phyloP scores from a whole-genome alignment of 2,888 invertebrate species.

The Yponomeuta plumbellus region DNA sequence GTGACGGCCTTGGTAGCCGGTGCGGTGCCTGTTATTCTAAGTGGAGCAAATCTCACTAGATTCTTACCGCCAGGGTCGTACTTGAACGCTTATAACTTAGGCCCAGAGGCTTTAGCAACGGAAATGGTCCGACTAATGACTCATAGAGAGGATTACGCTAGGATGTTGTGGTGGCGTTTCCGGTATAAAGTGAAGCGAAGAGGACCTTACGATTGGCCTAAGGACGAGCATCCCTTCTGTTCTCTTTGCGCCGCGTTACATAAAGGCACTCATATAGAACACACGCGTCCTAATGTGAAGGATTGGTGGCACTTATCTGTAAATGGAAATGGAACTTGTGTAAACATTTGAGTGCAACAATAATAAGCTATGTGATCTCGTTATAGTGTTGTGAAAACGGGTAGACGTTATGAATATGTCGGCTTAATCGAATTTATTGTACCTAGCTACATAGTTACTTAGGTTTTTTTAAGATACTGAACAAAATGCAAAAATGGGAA shows the following conservation, averaged over 20 bases:
- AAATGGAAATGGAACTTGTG: not conserved
- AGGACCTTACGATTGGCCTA: slow-evolving; percentile 26
- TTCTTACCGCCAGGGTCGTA: slow-evolving; percentile 73
- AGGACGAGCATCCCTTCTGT: slow-evolving; percentile 71
- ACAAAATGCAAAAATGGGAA: too few species aligned
- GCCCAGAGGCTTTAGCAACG: slow-evolving; percentile 72
- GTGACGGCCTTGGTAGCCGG: slow-evolving; percentile 60
- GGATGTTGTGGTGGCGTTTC: slow-evolving; percentile 81
- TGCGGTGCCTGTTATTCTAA: slow-evolving; percentile 72
- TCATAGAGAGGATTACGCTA: slow-evolving; percentile 75
- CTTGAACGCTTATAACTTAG: slow-evolving; percentile 79
- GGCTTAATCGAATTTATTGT: too few species aligned
- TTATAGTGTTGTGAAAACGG: too few species aligned
- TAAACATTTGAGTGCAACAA: not conserved
- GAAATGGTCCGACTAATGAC: slow-evolving; percentile 69
- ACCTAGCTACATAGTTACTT: too few species aligned
- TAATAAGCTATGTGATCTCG: not conserved
- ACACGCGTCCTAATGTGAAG: not conserved
- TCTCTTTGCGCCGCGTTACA: slow-evolving; percentile 73
- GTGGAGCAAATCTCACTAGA: slow-evolving; percentile 65
- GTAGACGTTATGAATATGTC: too few species aligned
- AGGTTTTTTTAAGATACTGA: too few species aligned
- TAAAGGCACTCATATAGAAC: slow-evolving; percentile 21
- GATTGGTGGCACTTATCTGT: slow-evolving; percentile 13
- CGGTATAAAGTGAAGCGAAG: slow-evolving; percentile 55